Evolutionary conservation across 2,888 invertebrate species (phyloP).

Genomic region (Dolomedes plantarius): DNA sequence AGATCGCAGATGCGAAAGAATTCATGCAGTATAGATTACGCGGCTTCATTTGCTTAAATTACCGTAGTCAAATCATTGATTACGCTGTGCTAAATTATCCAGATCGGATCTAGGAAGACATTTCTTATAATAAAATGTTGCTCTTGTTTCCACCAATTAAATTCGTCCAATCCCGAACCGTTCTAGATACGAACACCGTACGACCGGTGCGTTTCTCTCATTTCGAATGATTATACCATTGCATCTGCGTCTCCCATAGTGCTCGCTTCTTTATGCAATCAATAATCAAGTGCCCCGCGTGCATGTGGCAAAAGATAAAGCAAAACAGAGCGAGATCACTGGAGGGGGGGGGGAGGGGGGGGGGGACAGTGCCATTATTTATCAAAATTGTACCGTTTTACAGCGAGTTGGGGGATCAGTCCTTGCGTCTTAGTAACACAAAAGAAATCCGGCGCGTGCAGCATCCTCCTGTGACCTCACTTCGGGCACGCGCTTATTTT

Average conservation of each 20-base stretch:
- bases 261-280: neutral
- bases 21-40: no score
- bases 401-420: neutral
- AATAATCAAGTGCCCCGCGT: neutral
- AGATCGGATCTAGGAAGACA: no score
- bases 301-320: neutral
- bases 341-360: no score
- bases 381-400: constrained; percentile 15
- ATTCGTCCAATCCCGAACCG: no score
- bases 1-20: no score
- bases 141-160: no score
- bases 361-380: neutral
- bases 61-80: no score
- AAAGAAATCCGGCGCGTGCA: constrained; percentile 65
- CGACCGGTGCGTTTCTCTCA: neutral
- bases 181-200: no score
- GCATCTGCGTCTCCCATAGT: neutral
- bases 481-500: constrained; percentile 62
- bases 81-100: no score
- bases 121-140: no score
- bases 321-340: neutral
- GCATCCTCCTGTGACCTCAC: constrained; percentile 39
- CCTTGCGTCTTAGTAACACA: constrained; percentile 8
- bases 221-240: neutral
- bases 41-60: no score